Evolutionary conservation across 2,113 vertebrate species (phyloP).

Genomic region (Reinhardtius hippoglossoides): DNA sequence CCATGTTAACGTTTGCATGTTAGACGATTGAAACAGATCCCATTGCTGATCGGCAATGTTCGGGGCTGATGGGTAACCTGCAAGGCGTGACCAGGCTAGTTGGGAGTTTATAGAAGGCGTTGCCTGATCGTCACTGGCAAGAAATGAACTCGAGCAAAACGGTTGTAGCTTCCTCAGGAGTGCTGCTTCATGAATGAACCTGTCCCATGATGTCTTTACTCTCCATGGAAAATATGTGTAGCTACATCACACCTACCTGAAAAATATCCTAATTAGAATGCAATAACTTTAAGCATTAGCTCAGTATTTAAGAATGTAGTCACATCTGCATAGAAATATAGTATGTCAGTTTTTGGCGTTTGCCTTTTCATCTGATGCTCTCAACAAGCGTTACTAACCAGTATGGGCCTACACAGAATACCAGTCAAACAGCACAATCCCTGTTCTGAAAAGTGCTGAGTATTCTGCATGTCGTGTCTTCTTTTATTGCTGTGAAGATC

Average conservation of each 20-base stretch:
- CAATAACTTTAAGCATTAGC: neutral
- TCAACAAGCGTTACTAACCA: neutral
- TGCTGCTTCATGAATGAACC: constrained; percentile 23
- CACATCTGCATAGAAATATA: too few relatives aligned
- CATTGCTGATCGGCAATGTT: neutral
- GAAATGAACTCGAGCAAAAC: neutral
- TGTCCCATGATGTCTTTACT: neutral
- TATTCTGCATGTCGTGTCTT: constrained; percentile 1
- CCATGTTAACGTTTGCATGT: too few relatives aligned
- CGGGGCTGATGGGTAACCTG: neutral
- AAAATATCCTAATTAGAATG: too few relatives aligned
- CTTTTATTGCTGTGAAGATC: constrained; percentile 29
- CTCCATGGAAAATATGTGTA: neutral
- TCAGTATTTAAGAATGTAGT: neutral
- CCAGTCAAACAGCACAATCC: neutral
- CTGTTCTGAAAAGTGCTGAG: neutral
- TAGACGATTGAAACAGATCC: neutral
- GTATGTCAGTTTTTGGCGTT: neutral
- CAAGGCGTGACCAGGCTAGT: constrained; percentile 4
- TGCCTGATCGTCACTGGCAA: neutral
- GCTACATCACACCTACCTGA: neutral
- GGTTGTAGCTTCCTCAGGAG: neutral
- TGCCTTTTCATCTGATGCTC: neutral
- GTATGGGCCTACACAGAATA: neutral
- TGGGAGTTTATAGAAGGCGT: neutral